phyloP scores from a whole-genome alignment of 30 jellyfish, hydroid and myxozoan genomes.

The Aurelia sp. region DNA sequence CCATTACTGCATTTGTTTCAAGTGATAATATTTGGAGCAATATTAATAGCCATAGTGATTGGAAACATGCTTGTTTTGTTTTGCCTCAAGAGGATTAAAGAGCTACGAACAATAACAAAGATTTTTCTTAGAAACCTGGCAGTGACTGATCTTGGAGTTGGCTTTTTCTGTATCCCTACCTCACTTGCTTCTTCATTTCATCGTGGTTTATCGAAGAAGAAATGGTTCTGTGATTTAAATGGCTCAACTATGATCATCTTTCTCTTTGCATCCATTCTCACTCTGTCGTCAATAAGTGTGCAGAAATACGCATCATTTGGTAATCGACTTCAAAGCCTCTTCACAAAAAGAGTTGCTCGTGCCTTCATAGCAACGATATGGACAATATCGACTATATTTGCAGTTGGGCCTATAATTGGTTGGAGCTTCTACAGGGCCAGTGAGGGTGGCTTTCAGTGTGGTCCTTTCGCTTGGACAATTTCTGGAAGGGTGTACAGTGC shows the following conservation, averaged over 20 bases:
- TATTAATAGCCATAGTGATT: background rate
- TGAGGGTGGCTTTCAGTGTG: conserved; percentile 60
- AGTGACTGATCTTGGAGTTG: conserved; percentile 61
- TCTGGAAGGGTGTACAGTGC: conserved; percentile 43
- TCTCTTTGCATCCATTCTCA: conserved; percentile 34
- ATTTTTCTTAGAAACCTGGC: conserved; percentile 49
- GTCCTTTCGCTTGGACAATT: conserved; percentile 40
- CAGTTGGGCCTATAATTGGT: conserved; percentile 78
- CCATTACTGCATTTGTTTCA: no score
- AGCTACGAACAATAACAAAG: conserved; percentile 37
- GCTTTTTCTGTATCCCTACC: conserved; percentile 37
- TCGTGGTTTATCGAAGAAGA: background rate
- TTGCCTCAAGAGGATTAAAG: conserved; percentile 5
- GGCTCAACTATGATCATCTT: conserved; percentile 49
- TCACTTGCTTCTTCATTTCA: conserved; percentile 29
- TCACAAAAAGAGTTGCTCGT: background rate
- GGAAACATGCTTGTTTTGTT: conserved; percentile 46
- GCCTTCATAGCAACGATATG: conserved; percentile 35
- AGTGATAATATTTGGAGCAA: no score
- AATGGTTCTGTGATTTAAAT: conserved; percentile 42
- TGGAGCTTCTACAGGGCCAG: conserved; percentile 72
- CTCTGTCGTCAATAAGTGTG: conserved; percentile 48
- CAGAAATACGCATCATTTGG: conserved; percentile 46
- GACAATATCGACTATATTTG: conserved; percentile 43
- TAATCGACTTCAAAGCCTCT: conserved; percentile 21